Conservation (phyloP, 2,113 vertebrate species). For the Tyto alba region DNA sequence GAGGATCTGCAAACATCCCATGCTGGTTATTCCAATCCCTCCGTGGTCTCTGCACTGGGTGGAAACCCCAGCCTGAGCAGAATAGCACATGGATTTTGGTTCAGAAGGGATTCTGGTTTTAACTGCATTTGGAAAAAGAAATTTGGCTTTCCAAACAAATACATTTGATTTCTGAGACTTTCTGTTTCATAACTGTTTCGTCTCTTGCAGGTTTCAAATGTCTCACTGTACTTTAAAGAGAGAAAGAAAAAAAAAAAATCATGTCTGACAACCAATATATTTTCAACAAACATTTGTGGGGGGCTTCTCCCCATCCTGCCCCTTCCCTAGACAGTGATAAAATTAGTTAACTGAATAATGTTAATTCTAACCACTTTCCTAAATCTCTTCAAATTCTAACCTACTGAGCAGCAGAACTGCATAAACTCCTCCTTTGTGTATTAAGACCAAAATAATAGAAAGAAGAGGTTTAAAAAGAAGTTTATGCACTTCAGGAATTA, state of each 20-base stretch:
- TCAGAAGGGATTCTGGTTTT: rapidly evolving
- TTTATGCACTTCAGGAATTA: neutral
- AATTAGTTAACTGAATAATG: neutral
- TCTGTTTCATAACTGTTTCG: neutral
- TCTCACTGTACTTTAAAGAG: neutral
- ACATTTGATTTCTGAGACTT: neutral
- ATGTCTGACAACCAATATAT: neutral
- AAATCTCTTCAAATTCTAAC: neutral
- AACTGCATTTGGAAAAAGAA: neutral
- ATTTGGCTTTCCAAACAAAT: neutral
- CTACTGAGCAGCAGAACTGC: neutral
- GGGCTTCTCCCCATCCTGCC: neutral
- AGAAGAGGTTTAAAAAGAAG: neutral
- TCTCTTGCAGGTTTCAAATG: neutral
- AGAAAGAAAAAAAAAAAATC: neutral
- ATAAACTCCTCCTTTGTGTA: neutral
- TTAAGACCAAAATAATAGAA: neutral
- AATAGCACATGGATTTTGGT: neutral
- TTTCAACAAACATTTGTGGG: neutral
- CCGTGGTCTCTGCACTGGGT: neutral
- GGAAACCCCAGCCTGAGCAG: neutral
- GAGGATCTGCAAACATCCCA: neutral
- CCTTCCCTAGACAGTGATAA: neutral
- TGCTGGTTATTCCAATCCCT: neutral
- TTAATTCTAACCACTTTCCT: neutral